Conservation (phyloP, 2,113 vertebrate genomes). For the Pteropus alecto region DNA sequence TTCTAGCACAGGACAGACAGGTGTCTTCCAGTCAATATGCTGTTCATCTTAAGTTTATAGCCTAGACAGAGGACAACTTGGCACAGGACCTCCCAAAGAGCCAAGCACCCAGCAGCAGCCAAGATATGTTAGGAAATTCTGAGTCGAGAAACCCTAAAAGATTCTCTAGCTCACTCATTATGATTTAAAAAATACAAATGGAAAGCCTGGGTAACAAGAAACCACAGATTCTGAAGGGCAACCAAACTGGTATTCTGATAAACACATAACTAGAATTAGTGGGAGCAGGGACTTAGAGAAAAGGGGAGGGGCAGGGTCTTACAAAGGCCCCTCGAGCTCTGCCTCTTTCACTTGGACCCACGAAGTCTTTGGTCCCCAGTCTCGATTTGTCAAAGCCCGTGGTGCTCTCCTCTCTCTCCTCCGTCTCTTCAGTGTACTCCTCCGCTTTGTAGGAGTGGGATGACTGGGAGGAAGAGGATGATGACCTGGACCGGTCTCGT, state of each 20-base stretch:
- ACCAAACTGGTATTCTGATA: not conserved
- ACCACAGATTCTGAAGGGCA: not conserved
- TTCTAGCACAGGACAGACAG: not conserved
- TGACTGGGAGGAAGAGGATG: conserved; percentile 93
- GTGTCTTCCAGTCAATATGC: not conserved
- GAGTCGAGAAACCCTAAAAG: not conserved
- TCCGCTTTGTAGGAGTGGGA: conserved; percentile 89
- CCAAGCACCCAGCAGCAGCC: not conserved
- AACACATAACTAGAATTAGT: not conserved
- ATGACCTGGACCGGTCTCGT: conserved; percentile 92
- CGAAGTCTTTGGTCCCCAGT: conserved; percentile 87
- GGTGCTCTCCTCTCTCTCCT: conserved; percentile 87
- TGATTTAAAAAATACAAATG: not conserved
- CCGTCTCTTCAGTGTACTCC: conserved; percentile 85
- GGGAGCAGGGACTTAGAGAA: not conserved
- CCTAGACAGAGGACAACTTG: not conserved
- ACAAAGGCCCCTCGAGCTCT: conserved; percentile 91
- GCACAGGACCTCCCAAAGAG: not conserved
- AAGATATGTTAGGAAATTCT: not conserved
- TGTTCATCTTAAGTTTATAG: not conserved
- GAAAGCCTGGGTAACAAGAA: not conserved
- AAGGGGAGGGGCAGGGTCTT: conserved; percentile 75
- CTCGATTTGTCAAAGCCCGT: conserved; percentile 87
- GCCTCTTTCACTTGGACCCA: conserved; percentile 85
- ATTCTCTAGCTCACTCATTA: not conserved